A percentile compares a stretch with the other conserved stretches of the same genome.
Evolutionary conservation across 2,797 vertebrate genomes (phyloP).

Genomic region (Paguma larvata): DNA sequence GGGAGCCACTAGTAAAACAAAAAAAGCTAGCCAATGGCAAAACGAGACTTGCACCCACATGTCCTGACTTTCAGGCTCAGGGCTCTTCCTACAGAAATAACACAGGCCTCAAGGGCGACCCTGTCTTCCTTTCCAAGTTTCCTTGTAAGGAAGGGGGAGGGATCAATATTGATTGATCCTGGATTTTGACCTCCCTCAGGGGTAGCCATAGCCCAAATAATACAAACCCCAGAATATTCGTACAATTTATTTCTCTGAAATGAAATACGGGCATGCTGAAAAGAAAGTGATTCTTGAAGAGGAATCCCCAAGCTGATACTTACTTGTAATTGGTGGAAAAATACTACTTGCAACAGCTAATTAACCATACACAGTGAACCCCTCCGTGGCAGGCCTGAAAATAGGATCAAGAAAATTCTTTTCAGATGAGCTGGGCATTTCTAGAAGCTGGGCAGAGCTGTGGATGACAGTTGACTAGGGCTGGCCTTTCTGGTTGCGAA

Average conservation of each 20-base stretch:
- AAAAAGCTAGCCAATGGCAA: not conserved
- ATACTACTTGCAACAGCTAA: not conserved
- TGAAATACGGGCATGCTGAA: not conserved
- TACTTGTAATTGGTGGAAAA: conserved; percentile 4
- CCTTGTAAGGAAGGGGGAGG: not conserved
- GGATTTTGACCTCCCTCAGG: not conserved
- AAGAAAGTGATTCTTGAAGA: conserved; percentile 47
- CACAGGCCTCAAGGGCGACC: not conserved
- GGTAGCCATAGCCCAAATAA: not conserved
- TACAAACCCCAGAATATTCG: not conserved
- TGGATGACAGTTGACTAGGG: not conserved
- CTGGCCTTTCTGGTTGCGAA: not conserved
- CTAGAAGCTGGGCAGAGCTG: conserved; percentile 57
- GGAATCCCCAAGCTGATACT: not conserved
- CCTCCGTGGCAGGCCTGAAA: conserved; percentile 19
- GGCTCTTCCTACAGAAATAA: not conserved
- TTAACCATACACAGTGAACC: not conserved
- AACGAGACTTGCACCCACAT: not conserved
- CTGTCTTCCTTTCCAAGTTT: not conserved
- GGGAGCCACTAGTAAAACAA: not conserved
- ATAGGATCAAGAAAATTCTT: conserved; percentile 64
- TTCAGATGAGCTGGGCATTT: conserved; percentile 64
- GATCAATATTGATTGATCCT: not conserved
- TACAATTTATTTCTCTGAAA: conserved; percentile 25
- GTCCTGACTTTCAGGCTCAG: not conserved